Evolutionary conservation across 2,113 vertebrate genomes (phyloP).

Genomic region (Trogon surrucura): DNA sequence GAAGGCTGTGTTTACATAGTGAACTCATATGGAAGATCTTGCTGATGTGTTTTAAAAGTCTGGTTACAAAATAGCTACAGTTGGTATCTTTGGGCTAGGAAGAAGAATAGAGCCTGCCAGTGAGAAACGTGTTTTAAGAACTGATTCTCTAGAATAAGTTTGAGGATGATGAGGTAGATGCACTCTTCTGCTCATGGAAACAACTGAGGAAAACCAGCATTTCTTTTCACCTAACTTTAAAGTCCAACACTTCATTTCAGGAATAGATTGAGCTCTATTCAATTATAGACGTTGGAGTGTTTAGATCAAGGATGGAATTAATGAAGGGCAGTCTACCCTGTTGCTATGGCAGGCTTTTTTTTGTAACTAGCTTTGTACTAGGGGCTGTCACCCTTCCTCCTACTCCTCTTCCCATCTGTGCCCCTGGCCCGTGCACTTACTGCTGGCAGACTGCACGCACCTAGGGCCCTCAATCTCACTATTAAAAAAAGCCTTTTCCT

Average conservation of each 20-base stretch:
- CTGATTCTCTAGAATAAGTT: background rate
- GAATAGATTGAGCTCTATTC: background rate
- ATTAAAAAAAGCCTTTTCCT: background rate
- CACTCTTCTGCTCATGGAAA: background rate
- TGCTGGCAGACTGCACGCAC: rapidly evolving
- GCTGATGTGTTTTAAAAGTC: background rate
- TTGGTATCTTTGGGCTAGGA: background rate
- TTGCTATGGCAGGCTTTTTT: background rate
- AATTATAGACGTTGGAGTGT: background rate
- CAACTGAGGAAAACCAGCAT: background rate
- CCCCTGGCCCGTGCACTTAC: rapidly evolving
- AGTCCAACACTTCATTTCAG: background rate
- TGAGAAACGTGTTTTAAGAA: background rate
- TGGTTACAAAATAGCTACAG: background rate
- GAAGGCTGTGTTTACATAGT: background rate
- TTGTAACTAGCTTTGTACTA: background rate
- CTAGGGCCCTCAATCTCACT: too few species aligned
- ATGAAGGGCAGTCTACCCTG: background rate
- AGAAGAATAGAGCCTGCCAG: background rate
- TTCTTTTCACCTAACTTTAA: background rate
- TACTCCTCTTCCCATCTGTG: background rate
- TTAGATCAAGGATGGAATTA: background rate
- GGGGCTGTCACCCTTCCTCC: background rate
- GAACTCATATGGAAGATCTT: background rate
- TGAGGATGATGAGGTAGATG: background rate